Evolutionary conservation across 2,113 vertebrate genomes (phyloP), one percentile per base, ranked within the genome.

Genomic region (Melanostigma gelatinosum): DNA sequence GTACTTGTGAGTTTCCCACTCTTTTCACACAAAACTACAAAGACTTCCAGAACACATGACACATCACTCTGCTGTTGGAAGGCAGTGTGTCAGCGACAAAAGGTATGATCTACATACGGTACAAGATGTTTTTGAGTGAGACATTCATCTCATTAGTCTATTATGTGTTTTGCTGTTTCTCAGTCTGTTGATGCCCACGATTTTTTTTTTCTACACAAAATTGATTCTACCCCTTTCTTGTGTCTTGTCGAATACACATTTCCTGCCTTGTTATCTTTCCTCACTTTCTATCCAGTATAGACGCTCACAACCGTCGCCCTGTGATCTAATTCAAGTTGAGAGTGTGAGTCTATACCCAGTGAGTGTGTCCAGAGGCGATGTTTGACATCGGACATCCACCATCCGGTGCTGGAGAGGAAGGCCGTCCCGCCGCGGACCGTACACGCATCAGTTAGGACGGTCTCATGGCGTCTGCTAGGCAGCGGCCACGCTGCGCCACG

Each of bases 401-500:
- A 86, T 91, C 77, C 77, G 66, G 76, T 83, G 76, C 78, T 62
- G 82, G 55, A 83, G 73, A 85, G 88, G 87, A 89, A 68, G 61
- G 75, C 54, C 62, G 42, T 64, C 87, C 85, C 4, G 79, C 91
- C 87, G 83, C 77, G 80, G 83, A 74, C 85, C 79, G 80, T 81
- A 84, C 83, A 85, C 83, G 87, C 84, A 87, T 86, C 64, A 34
- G 82, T 84, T 88, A 85, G 84, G 79, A 82, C 48, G 83, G 80
- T 85, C 80, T 85, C 87, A 90, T 85, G 83, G 72, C 77, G 90
- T 89, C 87, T 88, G 80, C 79, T 67, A 85, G 83, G 80, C 75
- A 3, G 85, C 55, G 55, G 58, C 81, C 91, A 90, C 84, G 91
- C 91, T 93, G 92, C 65, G 87, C 83, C 84, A 84, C 61, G 67